A percentile compares a stretch with the other conserved stretches of the same genome.
These are phyloP conservation scores for Hypomecis atomaria DNA, from an alignment of 2,888 invertebrate genomes.

Conservation along the genomic window DNA sequence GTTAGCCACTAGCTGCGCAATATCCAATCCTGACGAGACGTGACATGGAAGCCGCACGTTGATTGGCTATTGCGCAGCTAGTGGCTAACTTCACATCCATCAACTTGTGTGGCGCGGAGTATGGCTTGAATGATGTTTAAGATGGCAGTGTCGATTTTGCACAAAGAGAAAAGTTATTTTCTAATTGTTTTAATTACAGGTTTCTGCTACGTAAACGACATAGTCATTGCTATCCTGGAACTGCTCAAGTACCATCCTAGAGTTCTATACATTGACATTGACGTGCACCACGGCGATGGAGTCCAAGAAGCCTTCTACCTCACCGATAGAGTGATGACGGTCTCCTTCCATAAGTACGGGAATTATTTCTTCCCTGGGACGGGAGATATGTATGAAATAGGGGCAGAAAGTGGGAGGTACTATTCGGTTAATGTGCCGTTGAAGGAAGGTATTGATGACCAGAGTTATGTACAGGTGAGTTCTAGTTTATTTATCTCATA, in stretches of 20 bases:
- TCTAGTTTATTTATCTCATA: too few relatives aligned
- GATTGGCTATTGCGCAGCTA: too few relatives aligned
- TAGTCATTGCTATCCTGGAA: constrained; percentile 98
- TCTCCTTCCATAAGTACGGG: constrained; percentile 99
- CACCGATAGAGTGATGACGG: constrained; percentile 99
- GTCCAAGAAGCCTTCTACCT: constrained; percentile 99
- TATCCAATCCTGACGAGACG: too few relatives aligned
- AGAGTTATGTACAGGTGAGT: constrained; percentile 91
- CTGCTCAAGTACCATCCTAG: constrained; percentile 96
- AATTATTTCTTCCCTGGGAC: constrained; percentile 99
- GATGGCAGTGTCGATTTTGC: background rate
- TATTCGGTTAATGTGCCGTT: constrained; percentile 99
- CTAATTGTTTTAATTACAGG: constrained; percentile 80
- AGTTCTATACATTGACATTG: constrained; percentile 99
- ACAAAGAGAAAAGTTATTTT: background rate
- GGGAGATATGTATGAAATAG: constrained; percentile 99
- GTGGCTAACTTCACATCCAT: too few relatives aligned
- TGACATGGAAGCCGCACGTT: too few relatives aligned
- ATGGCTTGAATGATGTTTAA: too few relatives aligned
- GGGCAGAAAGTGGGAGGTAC: constrained; percentile 97
- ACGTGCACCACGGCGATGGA: constrained; percentile 98
- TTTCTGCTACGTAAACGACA: constrained; percentile 99
- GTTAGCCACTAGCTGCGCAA: too few relatives aligned
- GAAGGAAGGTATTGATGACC: constrained; percentile 98
- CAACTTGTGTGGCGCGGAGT: too few relatives aligned